Percentiles rank a stretch among this genome's conserved stretches.
phyloP scores from a whole-genome alignment of 1,140 invertebrate species.

The Tetragonula clypearis region DNA sequence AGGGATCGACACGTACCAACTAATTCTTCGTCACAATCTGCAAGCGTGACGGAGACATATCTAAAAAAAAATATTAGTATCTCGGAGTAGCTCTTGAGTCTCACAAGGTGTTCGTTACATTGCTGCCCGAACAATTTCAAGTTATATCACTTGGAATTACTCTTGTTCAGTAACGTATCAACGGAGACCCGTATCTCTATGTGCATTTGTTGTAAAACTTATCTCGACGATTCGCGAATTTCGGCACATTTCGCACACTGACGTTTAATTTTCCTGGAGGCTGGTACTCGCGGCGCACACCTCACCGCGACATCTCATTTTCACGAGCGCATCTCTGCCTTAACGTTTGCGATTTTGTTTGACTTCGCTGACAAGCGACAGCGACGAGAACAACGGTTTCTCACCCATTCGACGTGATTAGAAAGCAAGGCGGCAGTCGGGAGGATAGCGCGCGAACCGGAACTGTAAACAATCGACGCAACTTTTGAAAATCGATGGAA shows the following conservation, averaged over 20 bases:
- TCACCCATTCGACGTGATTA: neutral
- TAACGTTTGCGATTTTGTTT: slow-evolving; percentile 22
- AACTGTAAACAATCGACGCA: neutral
- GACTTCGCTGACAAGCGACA: neutral
- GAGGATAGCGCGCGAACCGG: neutral
- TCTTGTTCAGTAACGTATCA: slow-evolving; percentile 36
- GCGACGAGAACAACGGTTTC: neutral
- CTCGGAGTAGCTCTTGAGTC: too few relatives aligned
- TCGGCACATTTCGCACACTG: slow-evolving; percentile 29
- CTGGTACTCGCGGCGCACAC: neutral
- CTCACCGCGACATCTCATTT: neutral
- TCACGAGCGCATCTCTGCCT: neutral
- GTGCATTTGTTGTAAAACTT: slow-evolving; percentile 22
- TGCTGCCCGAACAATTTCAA: too few relatives aligned
- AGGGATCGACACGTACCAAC: too few relatives aligned
- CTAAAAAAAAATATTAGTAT: too few relatives aligned
- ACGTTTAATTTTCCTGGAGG: slow-evolving; percentile 53
- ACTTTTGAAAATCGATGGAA: neutral
- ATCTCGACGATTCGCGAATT: slow-evolving; percentile 20
- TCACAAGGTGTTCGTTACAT: too few relatives aligned
- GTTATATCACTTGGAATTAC: neutral
- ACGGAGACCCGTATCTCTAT: neutral
- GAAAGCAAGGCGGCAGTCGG: neutral
- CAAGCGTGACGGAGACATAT: too few relatives aligned
- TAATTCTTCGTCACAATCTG: too few relatives aligned